Percentiles rank a stretch among this genome's conserved stretches.
phyloP scores from a whole-genome alignment of 1,140 invertebrate genomes.

The Ceratosolen solmsi region DNA sequence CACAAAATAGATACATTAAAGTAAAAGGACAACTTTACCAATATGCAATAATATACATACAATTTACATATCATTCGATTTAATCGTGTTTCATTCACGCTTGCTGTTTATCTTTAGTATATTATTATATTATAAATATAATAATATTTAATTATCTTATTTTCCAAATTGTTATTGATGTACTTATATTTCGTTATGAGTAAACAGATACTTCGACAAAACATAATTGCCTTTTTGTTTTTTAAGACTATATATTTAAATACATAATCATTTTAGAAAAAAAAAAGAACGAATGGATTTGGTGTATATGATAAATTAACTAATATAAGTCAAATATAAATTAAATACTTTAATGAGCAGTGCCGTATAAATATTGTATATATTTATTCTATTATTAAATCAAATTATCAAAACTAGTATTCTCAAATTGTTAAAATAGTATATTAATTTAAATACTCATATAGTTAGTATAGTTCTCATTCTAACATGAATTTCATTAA shows the following conservation, averaged over 20 bases:
- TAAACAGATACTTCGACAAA: neutral
- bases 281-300: neutral
- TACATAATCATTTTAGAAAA: neutral
- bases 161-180: neutral
- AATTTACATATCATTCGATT: neutral
- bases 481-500: too few species aligned
- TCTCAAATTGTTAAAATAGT: too few species aligned
- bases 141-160: neutral
- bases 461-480: too few species aligned
- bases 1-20: constrained; percentile 44
- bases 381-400: too few species aligned
- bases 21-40: neutral
- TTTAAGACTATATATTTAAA: too few species aligned
- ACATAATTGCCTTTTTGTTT: neutral
- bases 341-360: neutral
- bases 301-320: neutral
- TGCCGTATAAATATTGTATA: too few species aligned
- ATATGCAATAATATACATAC: neutral
- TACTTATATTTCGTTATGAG: neutral
- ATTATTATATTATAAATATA: neutral
- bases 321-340: neutral
- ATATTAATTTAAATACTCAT: too few species aligned
- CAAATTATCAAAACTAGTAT: too few species aligned
- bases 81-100: neutral
- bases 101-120: neutral